Evolutionary conservation across 2,888 invertebrate species (phyloP).

Genomic region (Nymphalis urticae): DNA sequence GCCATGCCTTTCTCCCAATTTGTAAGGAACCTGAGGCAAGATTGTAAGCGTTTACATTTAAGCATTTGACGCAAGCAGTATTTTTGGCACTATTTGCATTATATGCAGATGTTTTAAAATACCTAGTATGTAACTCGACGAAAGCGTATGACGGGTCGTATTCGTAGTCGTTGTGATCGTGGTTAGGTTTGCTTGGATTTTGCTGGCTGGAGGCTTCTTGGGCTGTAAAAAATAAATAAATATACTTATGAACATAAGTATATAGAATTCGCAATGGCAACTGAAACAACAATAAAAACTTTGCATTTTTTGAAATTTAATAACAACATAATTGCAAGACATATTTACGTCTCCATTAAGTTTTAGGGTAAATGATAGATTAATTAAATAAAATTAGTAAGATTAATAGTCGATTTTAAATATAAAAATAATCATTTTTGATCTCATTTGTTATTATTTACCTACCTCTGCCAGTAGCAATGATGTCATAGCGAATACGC

Average conservation of each 20-base stretch:
- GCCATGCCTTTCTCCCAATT: constrained; percentile 88
- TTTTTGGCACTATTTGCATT: not conserved
- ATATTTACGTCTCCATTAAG: too few species aligned
- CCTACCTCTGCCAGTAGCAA: not conserved
- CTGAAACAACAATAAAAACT: not conserved
- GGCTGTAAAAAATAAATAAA: constrained; percentile 53
- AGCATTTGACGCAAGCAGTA: constrained; percentile 13
- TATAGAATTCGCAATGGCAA: too few species aligned
- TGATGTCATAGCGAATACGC: not conserved
- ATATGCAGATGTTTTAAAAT: constrained; percentile 17
- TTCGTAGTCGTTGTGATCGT: constrained; percentile 81
- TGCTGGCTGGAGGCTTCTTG: constrained; percentile 54
- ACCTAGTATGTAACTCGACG: constrained; percentile 88
- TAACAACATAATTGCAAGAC: not conserved
- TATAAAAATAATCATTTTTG: too few species aligned
- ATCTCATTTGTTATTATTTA: too few species aligned
- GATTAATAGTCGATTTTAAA: too few species aligned
- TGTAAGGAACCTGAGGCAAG: constrained; percentile 62
- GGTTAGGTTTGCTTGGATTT: constrained; percentile 49
- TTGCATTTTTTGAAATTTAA: not conserved
- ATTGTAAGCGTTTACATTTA: constrained; percentile 15
- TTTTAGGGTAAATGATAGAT: too few species aligned
- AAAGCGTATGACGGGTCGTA: constrained; percentile 91
- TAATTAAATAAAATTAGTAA: too few species aligned
- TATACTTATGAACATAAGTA: constrained; percentile 3